Percentiles rank a stretch among this genome's conserved stretches.
These are phyloP conservation scores for Homarus americanus DNA, from an alignment of 1,140 invertebrate genomes.

Conservation along the genomic window DNA sequence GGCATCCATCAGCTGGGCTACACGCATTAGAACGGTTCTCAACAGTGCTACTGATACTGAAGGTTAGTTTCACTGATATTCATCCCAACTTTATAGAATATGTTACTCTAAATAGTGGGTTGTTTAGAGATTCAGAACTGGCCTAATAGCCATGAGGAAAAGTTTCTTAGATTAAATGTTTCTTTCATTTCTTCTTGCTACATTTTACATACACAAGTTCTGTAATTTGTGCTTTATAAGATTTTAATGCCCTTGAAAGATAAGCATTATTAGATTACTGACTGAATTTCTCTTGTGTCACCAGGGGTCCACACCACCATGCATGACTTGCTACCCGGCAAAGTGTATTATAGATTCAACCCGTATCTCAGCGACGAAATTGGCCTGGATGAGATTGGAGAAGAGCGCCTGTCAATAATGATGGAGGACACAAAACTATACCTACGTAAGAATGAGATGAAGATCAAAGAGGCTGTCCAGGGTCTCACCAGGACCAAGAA, in stretches of 20 bases:
- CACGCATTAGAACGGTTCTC: conserved; percentile 88
- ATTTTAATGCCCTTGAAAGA: no score
- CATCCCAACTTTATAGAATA: neutral
- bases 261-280: no score
- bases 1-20: conserved; percentile 76
- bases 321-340: conserved; percentile 88
- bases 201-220: no score
- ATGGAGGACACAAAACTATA: conserved; percentile 80
- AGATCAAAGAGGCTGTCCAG: conserved; percentile 77
- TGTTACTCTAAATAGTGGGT: neutral
- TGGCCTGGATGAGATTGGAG: conserved; percentile 89
- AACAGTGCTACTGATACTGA: conserved; percentile 95
- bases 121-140: conserved; percentile 67
- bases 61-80: conserved; percentile 80
- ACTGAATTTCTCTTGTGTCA: conserved; percentile 75
- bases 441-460: conserved; percentile 80
- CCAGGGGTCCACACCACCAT: conserved; percentile 89
- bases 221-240: no score
- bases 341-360: conserved; percentile 93
- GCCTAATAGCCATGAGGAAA: no score
- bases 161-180: no score
- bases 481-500: conserved; percentile 43
- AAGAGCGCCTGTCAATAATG: conserved; percentile 80
- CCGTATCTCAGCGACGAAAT: conserved; percentile 91
- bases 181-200: no score